Conservation (phyloP, 2,797 vertebrate genomes). For the Danio choprae region DNA sequence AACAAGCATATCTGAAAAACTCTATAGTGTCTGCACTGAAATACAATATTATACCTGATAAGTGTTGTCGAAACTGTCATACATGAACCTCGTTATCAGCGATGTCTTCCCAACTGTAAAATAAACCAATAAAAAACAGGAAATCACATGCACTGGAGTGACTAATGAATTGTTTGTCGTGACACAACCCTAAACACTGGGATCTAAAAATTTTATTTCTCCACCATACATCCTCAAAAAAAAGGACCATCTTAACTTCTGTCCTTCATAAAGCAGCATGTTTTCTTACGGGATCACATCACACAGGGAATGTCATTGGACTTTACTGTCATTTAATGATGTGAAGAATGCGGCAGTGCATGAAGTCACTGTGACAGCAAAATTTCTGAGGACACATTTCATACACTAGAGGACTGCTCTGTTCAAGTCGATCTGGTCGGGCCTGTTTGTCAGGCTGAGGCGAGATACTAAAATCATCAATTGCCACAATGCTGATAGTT, state of each 20-base stretch:
- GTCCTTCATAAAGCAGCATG: background rate
- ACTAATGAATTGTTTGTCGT: constrained; percentile 8
- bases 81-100: constrained; percentile 86
- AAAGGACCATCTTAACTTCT: constrained; percentile 1
- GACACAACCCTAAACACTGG: background rate
- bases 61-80: constrained; percentile 85
- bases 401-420: constrained; percentile 19
- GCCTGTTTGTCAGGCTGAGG: constrained; percentile 50
- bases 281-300: background rate
- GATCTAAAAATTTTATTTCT: background rate
- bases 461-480: constrained; percentile 15
- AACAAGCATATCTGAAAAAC: background rate
- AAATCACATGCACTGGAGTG: background rate
- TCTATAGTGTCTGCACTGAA: background rate
- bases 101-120: constrained; percentile 83
- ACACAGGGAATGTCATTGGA: background rate
- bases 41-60: constrained; percentile 77
- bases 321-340: background rate
- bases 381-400: constrained; percentile 26
- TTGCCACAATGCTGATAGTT: constrained; percentile 13
- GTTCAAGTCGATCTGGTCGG: constrained; percentile 51
- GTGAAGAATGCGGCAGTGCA: constrained; percentile 2
- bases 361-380: background rate
- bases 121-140: constrained; percentile 53
- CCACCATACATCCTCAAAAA: background rate